Conservation (phyloP, 2,797 vertebrate genomes). For the Hybognathus amarus region DNA sequence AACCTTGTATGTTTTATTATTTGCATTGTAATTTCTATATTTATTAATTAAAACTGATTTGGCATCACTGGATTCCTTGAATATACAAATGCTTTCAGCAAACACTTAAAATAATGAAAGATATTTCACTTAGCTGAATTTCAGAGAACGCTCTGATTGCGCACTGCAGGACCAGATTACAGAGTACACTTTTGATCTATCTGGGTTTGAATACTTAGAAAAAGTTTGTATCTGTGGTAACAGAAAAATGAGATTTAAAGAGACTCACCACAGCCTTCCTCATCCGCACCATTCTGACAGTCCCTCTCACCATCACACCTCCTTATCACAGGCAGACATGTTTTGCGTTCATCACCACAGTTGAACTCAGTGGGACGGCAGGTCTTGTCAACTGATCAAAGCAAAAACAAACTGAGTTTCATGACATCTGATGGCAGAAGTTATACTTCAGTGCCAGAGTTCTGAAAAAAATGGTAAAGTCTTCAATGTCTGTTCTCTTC, state of each 20-base stretch:
- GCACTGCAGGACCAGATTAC: not conserved
- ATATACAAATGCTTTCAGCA: constrained; percentile 5
- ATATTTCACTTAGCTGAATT: no score
- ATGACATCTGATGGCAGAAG: no score
- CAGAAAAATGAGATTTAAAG: not conserved
- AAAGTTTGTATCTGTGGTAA: not conserved
- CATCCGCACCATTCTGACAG: not conserved
- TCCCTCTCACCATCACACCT: not conserved
- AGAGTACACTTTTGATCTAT: not conserved
- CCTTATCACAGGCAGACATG: not conserved
- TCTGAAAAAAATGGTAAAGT: no score
- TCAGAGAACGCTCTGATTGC: no score
- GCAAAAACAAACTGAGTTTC: not conserved
- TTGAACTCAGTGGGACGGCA: constrained; percentile 80
- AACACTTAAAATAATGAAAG: not conserved
- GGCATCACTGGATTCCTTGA: not conserved
- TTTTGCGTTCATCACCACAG: constrained; percentile 65
- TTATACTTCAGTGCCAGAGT: no score
- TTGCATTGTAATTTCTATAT: not conserved
- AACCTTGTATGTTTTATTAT: not conserved
- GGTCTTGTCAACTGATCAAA: constrained; percentile 73
- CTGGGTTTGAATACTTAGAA: not conserved
- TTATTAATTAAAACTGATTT: not conserved
- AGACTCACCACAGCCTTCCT: not conserved
- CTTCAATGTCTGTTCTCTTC: no score